A percentile compares a stretch with the other conserved stretches of the same genome.
phyloP scores from a whole-genome alignment of 2,113 vertebrate genomes.

The Chloropsis cyanopogon region DNA sequence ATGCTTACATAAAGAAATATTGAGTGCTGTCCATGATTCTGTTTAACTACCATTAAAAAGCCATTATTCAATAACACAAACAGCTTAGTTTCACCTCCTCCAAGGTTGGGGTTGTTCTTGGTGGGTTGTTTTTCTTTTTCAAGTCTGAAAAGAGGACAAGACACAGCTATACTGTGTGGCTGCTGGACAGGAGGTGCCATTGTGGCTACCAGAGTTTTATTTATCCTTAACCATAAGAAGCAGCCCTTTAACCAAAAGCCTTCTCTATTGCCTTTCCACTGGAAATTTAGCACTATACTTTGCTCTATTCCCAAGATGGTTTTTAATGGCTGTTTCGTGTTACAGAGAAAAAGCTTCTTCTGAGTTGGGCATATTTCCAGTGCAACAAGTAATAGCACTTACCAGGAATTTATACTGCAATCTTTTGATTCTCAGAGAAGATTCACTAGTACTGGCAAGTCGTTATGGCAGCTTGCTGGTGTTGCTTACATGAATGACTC shows the following conservation, averaged over 20 bases:
- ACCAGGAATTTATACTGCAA: slow-evolving; percentile 27
- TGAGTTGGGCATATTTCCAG: slow-evolving; percentile 37
- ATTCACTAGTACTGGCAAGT: slow-evolving; percentile 11
- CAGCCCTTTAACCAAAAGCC: slow-evolving; percentile 41
- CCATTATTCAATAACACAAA: slow-evolving; percentile 55
- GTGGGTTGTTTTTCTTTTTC: slow-evolving; percentile 34
- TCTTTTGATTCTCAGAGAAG: slow-evolving; percentile 46
- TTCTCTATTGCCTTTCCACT: slow-evolving; percentile 55
- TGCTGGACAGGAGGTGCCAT: slow-evolving; percentile 60
- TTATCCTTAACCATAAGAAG: slow-evolving; percentile 53
- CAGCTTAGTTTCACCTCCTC: slow-evolving; percentile 25
- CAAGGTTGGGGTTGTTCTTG: slow-evolving; percentile 5
- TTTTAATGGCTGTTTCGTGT: slow-evolving; percentile 60
- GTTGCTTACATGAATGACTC: not conserved
- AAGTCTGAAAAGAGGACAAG: slow-evolving; percentile 55
- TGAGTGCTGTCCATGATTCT: slow-evolving; percentile 36
- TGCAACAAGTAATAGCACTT: slow-evolving; percentile 33
- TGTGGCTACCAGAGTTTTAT: slow-evolving; percentile 61
- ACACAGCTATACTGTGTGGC: slow-evolving; percentile 53
- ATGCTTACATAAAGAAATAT: slow-evolving; percentile 35
- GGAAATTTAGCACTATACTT: slow-evolving; percentile 56
- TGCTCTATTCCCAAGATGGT: slow-evolving; percentile 42
- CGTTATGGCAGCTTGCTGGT: not conserved
- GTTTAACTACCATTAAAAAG: slow-evolving; percentile 56
- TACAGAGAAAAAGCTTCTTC: slow-evolving; percentile 53